Conservation (phyloP, 2,888 invertebrate genomes). For the Eudemis profundana region DNA sequence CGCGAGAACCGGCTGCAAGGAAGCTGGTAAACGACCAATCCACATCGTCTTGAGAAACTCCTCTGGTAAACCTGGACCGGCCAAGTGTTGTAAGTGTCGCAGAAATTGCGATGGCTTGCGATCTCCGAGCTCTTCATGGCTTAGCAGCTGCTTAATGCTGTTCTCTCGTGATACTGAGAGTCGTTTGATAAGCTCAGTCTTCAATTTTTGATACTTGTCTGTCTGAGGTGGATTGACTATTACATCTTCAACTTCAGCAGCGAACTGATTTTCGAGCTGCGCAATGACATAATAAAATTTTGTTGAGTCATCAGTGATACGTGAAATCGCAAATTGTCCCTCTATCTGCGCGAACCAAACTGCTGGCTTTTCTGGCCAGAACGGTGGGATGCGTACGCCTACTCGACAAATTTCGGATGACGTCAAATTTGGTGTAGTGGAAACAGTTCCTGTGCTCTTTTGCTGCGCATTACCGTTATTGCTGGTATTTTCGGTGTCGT, state of each 20-base stretch:
- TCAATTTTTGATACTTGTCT: neutral
- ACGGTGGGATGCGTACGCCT: conserved; percentile 33
- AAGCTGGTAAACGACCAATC: neutral
- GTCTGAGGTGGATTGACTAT: neutral
- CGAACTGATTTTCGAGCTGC: neutral
- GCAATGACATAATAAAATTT: neutral
- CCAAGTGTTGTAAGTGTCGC: neutral
- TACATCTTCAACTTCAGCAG: neutral
- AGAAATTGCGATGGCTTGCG: conserved; percentile 34
- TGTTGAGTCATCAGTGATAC: conserved; percentile 31
- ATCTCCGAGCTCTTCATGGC: neutral
- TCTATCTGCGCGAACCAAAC: conserved; percentile 44
- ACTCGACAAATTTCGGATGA: too few relatives aligned
- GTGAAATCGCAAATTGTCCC: conserved; percentile 36
- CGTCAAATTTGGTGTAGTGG: too few relatives aligned
- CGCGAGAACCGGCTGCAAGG: neutral
- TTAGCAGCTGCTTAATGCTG: neutral
- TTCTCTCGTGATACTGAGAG: neutral
- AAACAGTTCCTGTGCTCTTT: too few relatives aligned
- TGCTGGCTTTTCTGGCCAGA: conserved; percentile 39
- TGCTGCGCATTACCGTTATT: too few relatives aligned
- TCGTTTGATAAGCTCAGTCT: too few relatives aligned
- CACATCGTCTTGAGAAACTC: neutral
- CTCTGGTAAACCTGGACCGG: neutral
- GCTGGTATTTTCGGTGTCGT: too few relatives aligned